These are phyloP conservation scores for Jaculus jaculus DNA, from an alignment of 2,113 vertebrate species.

Conservation along the genomic window DNA sequence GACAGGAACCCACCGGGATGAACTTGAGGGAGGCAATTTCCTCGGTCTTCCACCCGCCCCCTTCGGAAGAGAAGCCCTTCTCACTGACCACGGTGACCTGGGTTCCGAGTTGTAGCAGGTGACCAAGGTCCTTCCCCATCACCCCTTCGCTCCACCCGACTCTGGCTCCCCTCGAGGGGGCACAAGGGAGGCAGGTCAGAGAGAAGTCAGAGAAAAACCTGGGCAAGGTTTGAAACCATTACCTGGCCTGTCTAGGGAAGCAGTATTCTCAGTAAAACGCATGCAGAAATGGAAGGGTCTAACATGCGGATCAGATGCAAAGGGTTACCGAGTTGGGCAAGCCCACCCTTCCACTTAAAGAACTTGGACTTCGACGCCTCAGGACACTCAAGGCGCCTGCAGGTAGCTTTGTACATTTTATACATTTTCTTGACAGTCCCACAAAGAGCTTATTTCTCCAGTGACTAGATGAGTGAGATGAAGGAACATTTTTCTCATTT, in stretches of 20 bases:
- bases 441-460: background rate
- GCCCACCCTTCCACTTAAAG: background rate
- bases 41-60: background rate
- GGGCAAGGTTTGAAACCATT: constrained; percentile 3
- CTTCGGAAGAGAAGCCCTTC: background rate
- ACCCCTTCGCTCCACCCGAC: background rate
- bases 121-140: background rate
- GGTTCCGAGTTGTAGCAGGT: background rate
- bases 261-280: constrained; percentile 31
- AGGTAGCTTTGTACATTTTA: background rate
- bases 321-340: background rate
- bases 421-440: background rate
- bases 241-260: constrained; percentile 9
- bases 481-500: background rate
- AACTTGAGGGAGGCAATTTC: background rate
- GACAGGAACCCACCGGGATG: background rate
- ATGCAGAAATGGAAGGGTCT: background rate
- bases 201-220: background rate
- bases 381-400: background rate
- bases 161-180: background rate
- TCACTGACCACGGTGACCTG: background rate
- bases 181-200: background rate
- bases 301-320: constrained; percentile 46
- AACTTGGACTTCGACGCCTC: background rate
- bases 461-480: too few relatives aligned